Evolutionary conservation across 2,797 vertebrate species (phyloP).

Genomic region (Alca torda): DNA sequence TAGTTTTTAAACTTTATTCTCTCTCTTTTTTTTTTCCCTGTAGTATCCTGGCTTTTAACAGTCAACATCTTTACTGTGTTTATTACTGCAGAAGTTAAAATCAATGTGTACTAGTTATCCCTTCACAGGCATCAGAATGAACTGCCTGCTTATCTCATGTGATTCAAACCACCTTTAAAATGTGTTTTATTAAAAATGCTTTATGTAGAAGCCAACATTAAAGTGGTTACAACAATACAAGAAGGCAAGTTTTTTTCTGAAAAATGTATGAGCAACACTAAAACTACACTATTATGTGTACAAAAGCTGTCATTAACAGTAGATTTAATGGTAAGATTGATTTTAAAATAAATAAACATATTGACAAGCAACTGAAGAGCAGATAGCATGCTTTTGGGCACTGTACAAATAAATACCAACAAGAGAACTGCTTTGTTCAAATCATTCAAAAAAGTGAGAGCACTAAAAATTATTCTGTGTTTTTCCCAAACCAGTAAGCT

Average conservation of each 20-base stretch:
- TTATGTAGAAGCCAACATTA: not conserved
- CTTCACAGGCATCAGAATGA: not conserved
- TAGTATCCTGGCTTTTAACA: not conserved
- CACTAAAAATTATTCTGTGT: not conserved
- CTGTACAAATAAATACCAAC: not conserved
- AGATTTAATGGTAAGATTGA: not conserved
- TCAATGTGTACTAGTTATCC: not conserved
- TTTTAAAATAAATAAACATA: conserved; percentile 10
- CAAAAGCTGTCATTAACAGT: not conserved
- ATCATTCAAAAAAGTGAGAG: not conserved
- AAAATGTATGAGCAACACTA: not conserved
- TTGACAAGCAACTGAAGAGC: not conserved
- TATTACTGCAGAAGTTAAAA: conserved; percentile 40
- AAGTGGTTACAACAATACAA: not conserved
- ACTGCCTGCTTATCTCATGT: not conserved
- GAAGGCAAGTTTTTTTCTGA: not conserved
- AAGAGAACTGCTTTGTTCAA: not conserved
- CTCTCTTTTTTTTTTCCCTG: not conserved
- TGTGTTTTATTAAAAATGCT: conserved; percentile 16
- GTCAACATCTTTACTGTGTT: not conserved
- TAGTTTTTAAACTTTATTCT: not conserved
- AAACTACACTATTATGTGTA: not conserved
- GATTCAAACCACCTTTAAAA: not conserved
- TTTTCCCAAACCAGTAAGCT: not conserved
- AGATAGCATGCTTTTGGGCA: not conserved